Conservation (phyloP, 2,888 invertebrate species). For the Sarcophaga caerulescens region DNA sequence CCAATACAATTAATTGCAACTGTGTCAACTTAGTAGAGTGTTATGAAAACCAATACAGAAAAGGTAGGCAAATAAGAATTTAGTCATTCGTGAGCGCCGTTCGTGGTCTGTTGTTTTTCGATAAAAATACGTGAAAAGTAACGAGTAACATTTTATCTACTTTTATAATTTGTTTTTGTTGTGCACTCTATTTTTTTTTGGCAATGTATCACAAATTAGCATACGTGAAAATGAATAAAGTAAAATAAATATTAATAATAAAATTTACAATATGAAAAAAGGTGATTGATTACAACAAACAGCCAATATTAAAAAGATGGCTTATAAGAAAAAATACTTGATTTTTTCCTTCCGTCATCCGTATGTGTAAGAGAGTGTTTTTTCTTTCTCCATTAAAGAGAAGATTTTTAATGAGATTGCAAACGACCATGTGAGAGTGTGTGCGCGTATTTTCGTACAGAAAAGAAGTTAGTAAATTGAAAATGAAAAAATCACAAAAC, state of each 20-base stretch:
- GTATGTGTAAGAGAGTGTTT: constrained; percentile 36
- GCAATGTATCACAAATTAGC: constrained; percentile 19
- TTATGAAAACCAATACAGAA: constrained; percentile 56
- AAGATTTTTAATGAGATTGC: constrained; percentile 27
- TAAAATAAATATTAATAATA: constrained; percentile 9
- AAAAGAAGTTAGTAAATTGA: constrained; percentile 6
- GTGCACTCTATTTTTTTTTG: constrained; percentile 14
- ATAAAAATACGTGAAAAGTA: constrained; percentile 50
- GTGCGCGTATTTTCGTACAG: constrained; percentile 17
- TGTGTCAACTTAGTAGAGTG: neutral
- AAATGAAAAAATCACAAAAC: constrained; percentile 8
- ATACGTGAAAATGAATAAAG: neutral
- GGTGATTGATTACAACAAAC: constrained; percentile 2
- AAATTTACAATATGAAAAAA: neutral
- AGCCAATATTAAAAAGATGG: constrained; percentile 7
- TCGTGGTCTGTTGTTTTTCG: constrained; percentile 62
- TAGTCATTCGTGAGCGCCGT: constrained; percentile 62
- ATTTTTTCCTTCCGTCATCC: constrained; percentile 15
- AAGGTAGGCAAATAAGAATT: constrained; percentile 58
- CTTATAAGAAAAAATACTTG: constrained; percentile 46
- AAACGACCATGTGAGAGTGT: constrained; percentile 17
- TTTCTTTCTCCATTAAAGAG: constrained; percentile 19
- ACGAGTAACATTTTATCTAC: constrained; percentile 46
- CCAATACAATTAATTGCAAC: neutral
- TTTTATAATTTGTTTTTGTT: neutral